Evolutionary conservation across 2,888 invertebrate species (phyloP).

Genomic region (Metallyticus violacea): DNA sequence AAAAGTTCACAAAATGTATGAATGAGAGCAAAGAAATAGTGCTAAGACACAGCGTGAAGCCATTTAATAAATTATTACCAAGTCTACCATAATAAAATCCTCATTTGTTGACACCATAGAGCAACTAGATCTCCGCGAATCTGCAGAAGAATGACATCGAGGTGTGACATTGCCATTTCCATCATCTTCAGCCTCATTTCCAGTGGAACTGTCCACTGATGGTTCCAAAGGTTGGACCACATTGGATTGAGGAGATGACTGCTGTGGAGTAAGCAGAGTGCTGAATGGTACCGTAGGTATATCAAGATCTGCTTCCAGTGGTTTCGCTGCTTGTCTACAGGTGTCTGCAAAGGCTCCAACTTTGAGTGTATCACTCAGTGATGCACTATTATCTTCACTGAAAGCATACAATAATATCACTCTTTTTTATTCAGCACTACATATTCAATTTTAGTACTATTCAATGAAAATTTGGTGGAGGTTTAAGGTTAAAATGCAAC

Average conservation of each 20-base stretch:
- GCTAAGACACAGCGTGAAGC: not conserved
- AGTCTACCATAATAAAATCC: slow-evolving; percentile 69
- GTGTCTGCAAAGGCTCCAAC: slow-evolving; percentile 75
- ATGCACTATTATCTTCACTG: slow-evolving; percentile 65
- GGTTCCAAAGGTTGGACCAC: slow-evolving; percentile 20
- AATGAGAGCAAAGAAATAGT: slow-evolving; percentile 24
- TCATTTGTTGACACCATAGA: slow-evolving; percentile 56
- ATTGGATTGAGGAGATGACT: slow-evolving; percentile 41
- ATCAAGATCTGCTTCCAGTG: slow-evolving; percentile 50
- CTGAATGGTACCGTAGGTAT: slow-evolving; percentile 66
- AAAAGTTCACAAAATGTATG: not conserved
- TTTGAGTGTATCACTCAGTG: slow-evolving; percentile 65
- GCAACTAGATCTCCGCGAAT: slow-evolving; percentile 49
- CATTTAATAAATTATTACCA: slow-evolving; percentile 51
- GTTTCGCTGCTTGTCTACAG: slow-evolving; percentile 47
- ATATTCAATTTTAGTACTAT: too few relatives aligned
- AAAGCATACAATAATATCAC: slow-evolving; percentile 38
- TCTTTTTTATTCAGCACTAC: too few relatives aligned
- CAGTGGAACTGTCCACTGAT: not conserved
- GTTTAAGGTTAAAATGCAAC: too few relatives aligned
- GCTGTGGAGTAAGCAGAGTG: slow-evolving; percentile 49
- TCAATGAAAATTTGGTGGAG: too few relatives aligned
- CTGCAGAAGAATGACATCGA: slow-evolving; percentile 39
- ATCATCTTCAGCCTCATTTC: slow-evolving; percentile 41
- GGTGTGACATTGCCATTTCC: slow-evolving; percentile 47